phyloP scores from a whole-genome alignment of 2,888 invertebrate species.

The Plebejus argus region DNA sequence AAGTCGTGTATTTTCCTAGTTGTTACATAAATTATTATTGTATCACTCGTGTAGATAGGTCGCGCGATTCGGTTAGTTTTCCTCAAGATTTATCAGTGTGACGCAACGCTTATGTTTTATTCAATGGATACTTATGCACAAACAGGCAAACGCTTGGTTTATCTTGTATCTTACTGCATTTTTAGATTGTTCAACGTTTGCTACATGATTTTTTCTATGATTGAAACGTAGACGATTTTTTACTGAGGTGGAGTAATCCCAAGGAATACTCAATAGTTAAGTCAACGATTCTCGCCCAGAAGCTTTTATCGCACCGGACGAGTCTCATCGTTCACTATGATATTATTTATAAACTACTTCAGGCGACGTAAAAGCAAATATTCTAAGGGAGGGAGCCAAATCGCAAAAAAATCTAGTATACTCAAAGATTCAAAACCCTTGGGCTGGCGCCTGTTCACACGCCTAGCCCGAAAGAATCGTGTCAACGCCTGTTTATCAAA shows the following conservation, averaged over 20 bases:
- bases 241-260: background rate
- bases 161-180: background rate
- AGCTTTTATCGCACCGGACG: background rate
- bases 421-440: background rate
- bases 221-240: background rate
- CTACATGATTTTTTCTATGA: background rate
- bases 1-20: background rate
- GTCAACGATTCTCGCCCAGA: background rate
- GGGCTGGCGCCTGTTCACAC: constrained; percentile 39
- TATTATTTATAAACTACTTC: background rate
- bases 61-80: background rate
- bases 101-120: background rate
- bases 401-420: background rate
- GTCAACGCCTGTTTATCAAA: constrained; percentile 68
- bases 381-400: background rate
- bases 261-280: background rate
- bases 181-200: background rate
- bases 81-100: constrained; percentile 4
- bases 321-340: background rate
- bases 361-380: background rate
- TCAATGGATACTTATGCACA: background rate
- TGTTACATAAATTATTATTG: constrained; percentile 11
- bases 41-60: background rate
- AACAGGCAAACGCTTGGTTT: background rate
- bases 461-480: constrained; percentile 53